Conservation (phyloP, 2,113 vertebrate genomes). For the Thermophis baileyi region DNA sequence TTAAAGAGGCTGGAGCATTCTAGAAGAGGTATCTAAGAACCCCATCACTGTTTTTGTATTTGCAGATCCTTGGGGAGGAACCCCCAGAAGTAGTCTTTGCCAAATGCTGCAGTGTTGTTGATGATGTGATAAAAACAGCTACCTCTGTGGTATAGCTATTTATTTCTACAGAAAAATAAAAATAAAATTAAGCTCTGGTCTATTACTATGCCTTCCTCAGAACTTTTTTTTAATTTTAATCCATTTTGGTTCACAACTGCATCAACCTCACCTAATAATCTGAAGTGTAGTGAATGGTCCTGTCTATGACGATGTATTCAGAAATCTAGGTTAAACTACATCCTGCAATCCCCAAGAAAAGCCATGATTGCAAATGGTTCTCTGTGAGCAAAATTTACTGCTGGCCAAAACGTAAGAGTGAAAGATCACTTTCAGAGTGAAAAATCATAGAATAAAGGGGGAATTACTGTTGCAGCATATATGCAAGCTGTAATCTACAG, state of each 20-base stretch:
- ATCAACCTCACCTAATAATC: background rate
- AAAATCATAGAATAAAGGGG: background rate
- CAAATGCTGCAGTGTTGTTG: background rate
- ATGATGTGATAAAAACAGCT: conserved; percentile 18
- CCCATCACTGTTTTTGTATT: background rate
- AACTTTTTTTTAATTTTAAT: background rate
- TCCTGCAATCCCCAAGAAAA: background rate
- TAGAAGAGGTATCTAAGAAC: background rate
- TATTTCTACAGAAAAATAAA: background rate
- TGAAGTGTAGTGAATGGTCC: background rate
- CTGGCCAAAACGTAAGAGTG: background rate
- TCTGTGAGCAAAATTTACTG: background rate
- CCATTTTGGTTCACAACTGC: background rate
- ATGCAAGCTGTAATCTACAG: background rate
- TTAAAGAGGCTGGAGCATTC: background rate
- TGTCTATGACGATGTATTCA: background rate
- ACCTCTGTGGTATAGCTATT: background rate
- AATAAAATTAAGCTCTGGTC: background rate
- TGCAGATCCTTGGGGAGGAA: background rate
- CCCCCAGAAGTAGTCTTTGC: background rate
- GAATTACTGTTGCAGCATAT: background rate
- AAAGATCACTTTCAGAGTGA: background rate
- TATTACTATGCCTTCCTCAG: background rate
- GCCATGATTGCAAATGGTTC: no score
- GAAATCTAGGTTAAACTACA: background rate